phyloP scores from a whole-genome alignment of 2,113 vertebrate species.

The Callipepla squamata region DNA sequence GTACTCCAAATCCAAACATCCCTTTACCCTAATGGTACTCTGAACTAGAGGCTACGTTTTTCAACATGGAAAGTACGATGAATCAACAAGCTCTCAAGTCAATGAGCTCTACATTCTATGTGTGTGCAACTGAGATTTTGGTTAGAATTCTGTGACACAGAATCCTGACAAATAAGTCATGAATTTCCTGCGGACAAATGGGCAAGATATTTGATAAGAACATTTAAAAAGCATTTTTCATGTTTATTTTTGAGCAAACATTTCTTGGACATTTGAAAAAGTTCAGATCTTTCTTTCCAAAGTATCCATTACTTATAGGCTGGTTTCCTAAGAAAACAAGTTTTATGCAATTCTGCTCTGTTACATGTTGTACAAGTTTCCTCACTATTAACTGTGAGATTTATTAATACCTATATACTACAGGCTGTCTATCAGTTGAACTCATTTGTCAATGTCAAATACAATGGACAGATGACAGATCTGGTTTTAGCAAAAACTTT shows the following conservation, averaged over 20 bases:
- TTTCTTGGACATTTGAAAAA: constrained; percentile 10
- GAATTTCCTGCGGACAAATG: background rate
- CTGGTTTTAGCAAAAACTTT: background rate
- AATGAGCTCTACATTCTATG: background rate
- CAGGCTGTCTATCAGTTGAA: background rate
- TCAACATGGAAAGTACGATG: background rate
- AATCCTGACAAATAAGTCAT: constrained; percentile 3
- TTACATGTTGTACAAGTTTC: background rate
- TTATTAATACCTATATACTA: background rate
- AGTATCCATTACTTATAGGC: background rate
- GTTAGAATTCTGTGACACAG: background rate
- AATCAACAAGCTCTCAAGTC: background rate
- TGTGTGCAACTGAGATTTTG: background rate
- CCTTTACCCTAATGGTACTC: background rate
- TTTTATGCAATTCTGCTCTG: background rate
- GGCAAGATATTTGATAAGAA: background rate
- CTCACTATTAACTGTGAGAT: background rate
- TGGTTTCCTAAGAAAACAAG: constrained; percentile 4
- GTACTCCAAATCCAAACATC: background rate
- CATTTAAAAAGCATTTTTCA: background rate
- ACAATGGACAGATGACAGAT: background rate
- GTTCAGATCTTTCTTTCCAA: constrained; percentile 10
- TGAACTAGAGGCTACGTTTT: background rate
- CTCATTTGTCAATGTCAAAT: background rate
- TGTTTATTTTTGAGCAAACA: background rate